These are phyloP conservation scores for Alethe diademata DNA, from an alignment of 2,113 vertebrate genomes.

Conservation along the genomic window DNA sequence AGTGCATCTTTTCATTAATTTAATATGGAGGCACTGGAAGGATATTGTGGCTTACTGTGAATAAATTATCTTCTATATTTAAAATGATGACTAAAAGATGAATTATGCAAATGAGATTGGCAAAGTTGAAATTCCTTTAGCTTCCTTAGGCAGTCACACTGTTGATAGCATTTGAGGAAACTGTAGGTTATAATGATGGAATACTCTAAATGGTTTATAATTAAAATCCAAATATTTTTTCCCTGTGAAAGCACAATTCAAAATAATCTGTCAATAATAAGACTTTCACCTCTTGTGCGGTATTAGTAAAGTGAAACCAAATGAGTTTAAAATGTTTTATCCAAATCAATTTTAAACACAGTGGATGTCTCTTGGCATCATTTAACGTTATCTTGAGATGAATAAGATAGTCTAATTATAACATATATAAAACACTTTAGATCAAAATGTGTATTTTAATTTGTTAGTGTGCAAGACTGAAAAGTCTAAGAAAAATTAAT, in stretches of 20 bases:
- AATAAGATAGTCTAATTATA: background rate
- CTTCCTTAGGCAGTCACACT: background rate
- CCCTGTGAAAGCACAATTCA: background rate
- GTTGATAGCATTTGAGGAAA: background rate
- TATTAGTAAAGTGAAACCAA: background rate
- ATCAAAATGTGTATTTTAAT: background rate
- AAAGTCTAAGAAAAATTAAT: background rate
- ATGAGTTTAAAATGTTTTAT: background rate
- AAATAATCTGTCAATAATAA: background rate
- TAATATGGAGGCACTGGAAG: background rate
- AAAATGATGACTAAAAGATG: background rate
- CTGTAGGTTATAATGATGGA: background rate
- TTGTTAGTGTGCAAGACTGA: background rate
- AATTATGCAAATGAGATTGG: background rate
- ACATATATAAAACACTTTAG: background rate
- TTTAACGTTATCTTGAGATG: background rate
- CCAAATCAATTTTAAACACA: background rate
- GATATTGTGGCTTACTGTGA: background rate
- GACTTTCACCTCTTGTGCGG: background rate
- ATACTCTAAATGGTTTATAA: background rate
- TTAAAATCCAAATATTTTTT: conserved; percentile 2
- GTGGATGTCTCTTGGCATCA: background rate
- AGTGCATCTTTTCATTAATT: background rate
- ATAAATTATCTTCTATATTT: background rate
- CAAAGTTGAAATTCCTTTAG: background rate